Conservation (phyloP, 2,113 vertebrate species). For the Dendrocopos noguchii region DNA sequence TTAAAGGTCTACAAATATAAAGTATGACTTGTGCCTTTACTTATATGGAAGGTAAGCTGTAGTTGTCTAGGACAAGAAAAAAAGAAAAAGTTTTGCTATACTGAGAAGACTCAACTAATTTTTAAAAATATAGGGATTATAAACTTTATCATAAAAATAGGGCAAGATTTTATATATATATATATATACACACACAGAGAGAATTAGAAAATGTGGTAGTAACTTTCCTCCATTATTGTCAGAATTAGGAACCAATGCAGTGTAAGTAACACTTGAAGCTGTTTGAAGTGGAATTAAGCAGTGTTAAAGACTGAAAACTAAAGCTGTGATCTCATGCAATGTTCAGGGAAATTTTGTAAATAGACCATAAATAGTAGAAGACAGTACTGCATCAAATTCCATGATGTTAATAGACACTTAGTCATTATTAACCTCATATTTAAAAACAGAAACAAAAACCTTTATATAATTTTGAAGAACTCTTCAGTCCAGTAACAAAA, state of each 20-base stretch:
- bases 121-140: background rate
- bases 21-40: background rate
- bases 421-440: background rate
- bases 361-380: background rate
- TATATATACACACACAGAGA: background rate
- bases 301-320: background rate
- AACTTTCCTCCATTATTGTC: background rate
- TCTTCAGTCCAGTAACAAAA: background rate
- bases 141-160: background rate
- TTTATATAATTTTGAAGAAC: background rate
- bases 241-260: background rate
- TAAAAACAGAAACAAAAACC: background rate
- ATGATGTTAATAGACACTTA: background rate
- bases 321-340: fast-evolving
- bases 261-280: background rate
- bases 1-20: background rate
- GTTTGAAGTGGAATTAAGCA: background rate
- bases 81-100: background rate
- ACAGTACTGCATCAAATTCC: background rate
- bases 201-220: background rate
- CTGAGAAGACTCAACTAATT: background rate
- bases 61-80: background rate
- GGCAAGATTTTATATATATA: background rate
- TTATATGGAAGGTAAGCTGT: background rate
- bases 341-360: background rate